Evolutionary conservation across 2,888 invertebrate species (phyloP).

Genomic region (Physocephala rufipes): DNA sequence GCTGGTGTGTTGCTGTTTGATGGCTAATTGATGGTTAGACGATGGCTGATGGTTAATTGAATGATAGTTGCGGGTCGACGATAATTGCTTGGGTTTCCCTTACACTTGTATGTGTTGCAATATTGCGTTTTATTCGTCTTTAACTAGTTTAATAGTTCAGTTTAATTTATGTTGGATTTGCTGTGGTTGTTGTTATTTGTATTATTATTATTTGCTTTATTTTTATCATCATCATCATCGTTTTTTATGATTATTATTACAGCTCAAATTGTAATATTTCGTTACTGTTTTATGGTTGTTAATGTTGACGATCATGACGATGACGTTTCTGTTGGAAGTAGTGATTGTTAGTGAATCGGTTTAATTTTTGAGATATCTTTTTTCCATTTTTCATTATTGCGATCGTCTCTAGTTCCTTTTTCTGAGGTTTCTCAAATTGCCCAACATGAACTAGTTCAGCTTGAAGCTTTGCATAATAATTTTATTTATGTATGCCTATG

Average conservation of each 20-base stretch:
- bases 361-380: no score
- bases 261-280: no score
- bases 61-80: not conserved
- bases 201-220: not conserved
- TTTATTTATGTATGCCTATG: not conserved
- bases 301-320: not conserved
- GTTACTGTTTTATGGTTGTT: constrained; percentile 3
- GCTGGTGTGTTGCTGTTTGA: not conserved
- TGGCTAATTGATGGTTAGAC: not conserved
- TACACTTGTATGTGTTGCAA: not conserved
- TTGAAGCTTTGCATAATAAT: no score
- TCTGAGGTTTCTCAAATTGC: no score
- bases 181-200: not conserved
- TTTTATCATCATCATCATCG: constrained; percentile 10
- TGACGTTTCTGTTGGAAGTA: no score
- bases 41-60: not conserved
- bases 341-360: no score
- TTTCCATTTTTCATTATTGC: no score
- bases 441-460: not conserved
- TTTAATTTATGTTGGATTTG: not conserved
- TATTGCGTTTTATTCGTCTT: not conserved
- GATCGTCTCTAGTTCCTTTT: no score
- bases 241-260: not conserved
- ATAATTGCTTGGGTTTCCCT: not conserved
- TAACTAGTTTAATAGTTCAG: constrained; percentile 8